Conservation (phyloP, 2,888 invertebrate species). For the Dynastes tityus region DNA sequence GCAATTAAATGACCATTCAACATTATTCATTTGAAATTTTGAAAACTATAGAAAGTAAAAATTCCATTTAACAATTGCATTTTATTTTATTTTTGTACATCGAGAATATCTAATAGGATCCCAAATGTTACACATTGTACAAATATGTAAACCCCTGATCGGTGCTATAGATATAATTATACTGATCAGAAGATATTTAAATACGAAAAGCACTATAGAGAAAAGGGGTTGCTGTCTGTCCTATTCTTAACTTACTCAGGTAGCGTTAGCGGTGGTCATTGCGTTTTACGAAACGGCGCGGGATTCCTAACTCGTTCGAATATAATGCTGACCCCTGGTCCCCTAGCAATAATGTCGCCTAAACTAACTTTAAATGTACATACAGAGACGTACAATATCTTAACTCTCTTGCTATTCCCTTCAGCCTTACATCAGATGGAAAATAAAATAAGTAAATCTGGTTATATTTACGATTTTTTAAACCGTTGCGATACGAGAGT, state of each 20-base stretch:
- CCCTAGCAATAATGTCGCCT: constrained; percentile 16
- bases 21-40: not conserved
- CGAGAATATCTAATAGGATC: too few species aligned
- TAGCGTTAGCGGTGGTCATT: constrained; percentile 26
- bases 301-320: constrained; percentile 7
- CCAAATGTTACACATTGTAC: too few species aligned
- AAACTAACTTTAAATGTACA: constrained; percentile 1
- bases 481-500: not conserved
- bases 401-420: not conserved
- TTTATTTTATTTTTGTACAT: too few species aligned
- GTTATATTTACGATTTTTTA: not conserved
- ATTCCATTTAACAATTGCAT: not conserved
- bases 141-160: too few species aligned
- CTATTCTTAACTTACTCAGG: constrained; percentile 6
- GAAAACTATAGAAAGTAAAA: constrained; percentile 9
- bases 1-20: not conserved
- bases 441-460: not conserved
- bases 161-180: too few species aligned
- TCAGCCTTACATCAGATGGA: too few species aligned
- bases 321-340: constrained; percentile 14
- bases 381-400: not conserved
- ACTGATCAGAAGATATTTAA: too few species aligned
- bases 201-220: not conserved
- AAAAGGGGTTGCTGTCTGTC: constrained; percentile 23
- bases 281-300: constrained; percentile 16